Evolutionary conservation across 2,797 vertebrate genomes (phyloP), one percentile per base, ranked within the genome.

Genomic region (Tauraco hartlaubi): DNA sequence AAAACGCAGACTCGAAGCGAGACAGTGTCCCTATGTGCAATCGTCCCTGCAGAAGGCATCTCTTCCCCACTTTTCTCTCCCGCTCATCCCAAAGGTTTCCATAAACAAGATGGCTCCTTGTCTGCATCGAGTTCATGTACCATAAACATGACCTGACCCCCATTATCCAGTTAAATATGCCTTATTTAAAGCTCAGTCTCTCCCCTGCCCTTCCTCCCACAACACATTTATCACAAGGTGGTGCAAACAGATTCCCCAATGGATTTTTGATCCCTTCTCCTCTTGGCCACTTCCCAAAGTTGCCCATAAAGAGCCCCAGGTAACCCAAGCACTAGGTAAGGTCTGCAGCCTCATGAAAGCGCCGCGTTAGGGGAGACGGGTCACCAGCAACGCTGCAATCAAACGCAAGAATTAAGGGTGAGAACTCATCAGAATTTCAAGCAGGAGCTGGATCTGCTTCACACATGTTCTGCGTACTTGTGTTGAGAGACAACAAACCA

Each of bases 401-500:
- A 71, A 92, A 67, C n/a, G 41, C 22, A 49, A 35, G 26, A 75
- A 84, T 69, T 66, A 80, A n/a, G 29, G 44, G 33, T 18, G 15
- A 84, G 51, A 80, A 68, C 54, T 41, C 54, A 66, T 63, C 25
- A 58, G 71, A 37, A 85, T 48, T 79, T 64, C 59, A 78, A 85
- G 80, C 51, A 92, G 82, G 44, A 59, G 48, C 43, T 23, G 66
- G 62, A 92, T 63, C 56, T 85, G 77, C 80, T 88, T 82, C 0
- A 0, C 89, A 72, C 62, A 9, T 26, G 37, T 71, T 78, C 78
- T 72, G 31, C 89, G 88, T 88, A 46, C 56, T 85, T 44, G 76
- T 48, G 79, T 63, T 76, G 56, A 72, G 48, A 92, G 73, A 92
- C 86, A 94, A 82, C 67, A 77, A 94, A 95, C 94, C 96, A 95